Conservation (phyloP, 2,888 invertebrate genomes). For the Anarsia innoxiella region DNA sequence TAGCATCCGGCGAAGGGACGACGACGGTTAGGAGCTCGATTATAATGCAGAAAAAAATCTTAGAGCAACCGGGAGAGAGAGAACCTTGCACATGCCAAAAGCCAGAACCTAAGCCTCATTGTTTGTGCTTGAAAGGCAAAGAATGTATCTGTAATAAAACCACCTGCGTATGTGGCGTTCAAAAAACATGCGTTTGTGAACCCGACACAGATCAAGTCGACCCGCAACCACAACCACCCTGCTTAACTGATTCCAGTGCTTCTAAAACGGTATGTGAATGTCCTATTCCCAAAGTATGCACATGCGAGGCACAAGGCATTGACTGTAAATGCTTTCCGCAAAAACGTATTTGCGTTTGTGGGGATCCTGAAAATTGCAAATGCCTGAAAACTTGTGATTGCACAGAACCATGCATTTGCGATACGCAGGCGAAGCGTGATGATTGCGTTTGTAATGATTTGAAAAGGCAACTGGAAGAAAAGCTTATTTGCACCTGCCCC, state of each 20-base stretch:
- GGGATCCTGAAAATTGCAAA: conserved; percentile 46
- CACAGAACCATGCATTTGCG: conserved; percentile 48
- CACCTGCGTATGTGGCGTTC: conserved; percentile 45
- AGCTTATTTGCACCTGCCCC: conserved; percentile 36
- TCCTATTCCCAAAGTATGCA: conserved; percentile 32
- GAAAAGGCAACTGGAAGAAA: conserved; percentile 21
- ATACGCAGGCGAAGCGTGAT: conserved; percentile 19
- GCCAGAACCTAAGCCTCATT: conserved; percentile 30
- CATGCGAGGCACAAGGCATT: conserved; percentile 28
- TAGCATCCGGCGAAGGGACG: conserved; percentile 11
- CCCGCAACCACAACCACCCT: too few relatives aligned
- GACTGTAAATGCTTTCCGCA: conserved; percentile 45
- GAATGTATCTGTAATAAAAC: conserved; percentile 39
- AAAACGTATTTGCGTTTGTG: conserved; percentile 40
- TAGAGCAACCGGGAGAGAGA: conserved; percentile 17
- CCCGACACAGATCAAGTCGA: too few relatives aligned
- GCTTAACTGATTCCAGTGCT: too few relatives aligned
- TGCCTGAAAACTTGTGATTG: conserved; percentile 49
- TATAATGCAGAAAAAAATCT: too few relatives aligned
- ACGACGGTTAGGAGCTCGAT: too few relatives aligned
- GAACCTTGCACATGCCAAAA: conserved; percentile 50
- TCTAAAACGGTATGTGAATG: conserved; percentile 44
- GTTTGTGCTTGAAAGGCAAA: conserved; percentile 43
- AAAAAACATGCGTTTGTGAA: conserved; percentile 43
- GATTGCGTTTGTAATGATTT: conserved; percentile 44